These are phyloP conservation scores for Holacanthus passer DNA, from an alignment of 2,113 vertebrate species.

Conservation along the genomic window DNA sequence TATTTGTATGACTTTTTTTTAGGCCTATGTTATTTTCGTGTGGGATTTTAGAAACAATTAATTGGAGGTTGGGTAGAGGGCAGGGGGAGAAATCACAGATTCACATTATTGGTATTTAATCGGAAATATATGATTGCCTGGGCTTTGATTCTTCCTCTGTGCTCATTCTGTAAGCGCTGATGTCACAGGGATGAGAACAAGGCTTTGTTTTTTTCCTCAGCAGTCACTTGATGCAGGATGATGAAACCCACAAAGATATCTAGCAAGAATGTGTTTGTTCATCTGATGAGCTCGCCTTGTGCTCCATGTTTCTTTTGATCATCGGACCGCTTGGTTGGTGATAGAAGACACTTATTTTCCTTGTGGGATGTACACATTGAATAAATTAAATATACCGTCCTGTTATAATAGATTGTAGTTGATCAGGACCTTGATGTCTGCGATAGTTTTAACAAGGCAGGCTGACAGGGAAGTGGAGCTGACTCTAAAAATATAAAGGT, in stretches of 20 bases:
- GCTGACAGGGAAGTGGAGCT: slow-evolving; percentile 54
- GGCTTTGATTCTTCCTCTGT: slow-evolving; percentile 49
- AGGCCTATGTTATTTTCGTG: slow-evolving; percentile 26
- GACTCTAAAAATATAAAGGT: slow-evolving; percentile 76
- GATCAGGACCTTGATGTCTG: slow-evolving; percentile 49
- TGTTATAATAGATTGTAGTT: slow-evolving; percentile 30
- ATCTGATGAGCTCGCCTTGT: slow-evolving; percentile 73
- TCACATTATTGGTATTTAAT: slow-evolving; percentile 53
- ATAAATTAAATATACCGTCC: slow-evolving; percentile 61
- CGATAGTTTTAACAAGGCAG: slow-evolving; percentile 61
- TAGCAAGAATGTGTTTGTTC: slow-evolving; percentile 80
- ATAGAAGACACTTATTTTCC: slow-evolving; percentile 68
- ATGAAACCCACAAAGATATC: slow-evolving; percentile 85
- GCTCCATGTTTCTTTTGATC: slow-evolving; percentile 77
- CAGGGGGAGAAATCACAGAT: slow-evolving; percentile 39
- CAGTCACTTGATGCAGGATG: slow-evolving; percentile 83
- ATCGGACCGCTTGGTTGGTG: slow-evolving; percentile 49
- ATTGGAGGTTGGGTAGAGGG: slow-evolving; percentile 42
- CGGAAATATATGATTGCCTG: slow-evolving; percentile 46
- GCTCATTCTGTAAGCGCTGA: slow-evolving; percentile 46
- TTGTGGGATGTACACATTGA: slow-evolving; percentile 61
- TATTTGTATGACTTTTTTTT: slow-evolving; percentile 33
- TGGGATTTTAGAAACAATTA: slow-evolving; percentile 33
- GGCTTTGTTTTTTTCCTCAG: slow-evolving; percentile 79
- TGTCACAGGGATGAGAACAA: slow-evolving; percentile 76